phyloP scores from a whole-genome alignment of 2,888 invertebrate genomes.

The Hirtodrosophila histrioides region DNA sequence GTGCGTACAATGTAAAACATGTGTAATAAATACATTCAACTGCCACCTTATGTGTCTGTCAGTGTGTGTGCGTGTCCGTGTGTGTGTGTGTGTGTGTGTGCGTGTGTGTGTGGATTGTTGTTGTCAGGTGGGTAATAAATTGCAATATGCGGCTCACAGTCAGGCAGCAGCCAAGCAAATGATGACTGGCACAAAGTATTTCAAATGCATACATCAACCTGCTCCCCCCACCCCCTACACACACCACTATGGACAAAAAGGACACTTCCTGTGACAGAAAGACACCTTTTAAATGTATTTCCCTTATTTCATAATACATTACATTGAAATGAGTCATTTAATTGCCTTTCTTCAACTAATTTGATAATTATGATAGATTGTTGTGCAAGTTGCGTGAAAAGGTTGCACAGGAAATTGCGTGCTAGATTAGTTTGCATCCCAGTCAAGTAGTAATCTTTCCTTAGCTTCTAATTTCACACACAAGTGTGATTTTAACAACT shows the following conservation, averaged over 20 bases:
- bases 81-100: slow-evolving; percentile 1
- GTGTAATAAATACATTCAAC: slow-evolving; percentile 77
- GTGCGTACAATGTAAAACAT: slow-evolving; percentile 77
- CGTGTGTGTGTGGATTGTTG: slow-evolving; percentile 28
- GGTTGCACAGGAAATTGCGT: too few species aligned
- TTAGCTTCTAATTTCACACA: too few species aligned
- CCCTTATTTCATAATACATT: too few species aligned
- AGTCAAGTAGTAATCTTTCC: too few species aligned
- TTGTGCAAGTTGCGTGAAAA: too few species aligned
- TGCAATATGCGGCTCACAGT: slow-evolving; percentile 50
- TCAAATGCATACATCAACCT: slow-evolving; percentile 45
- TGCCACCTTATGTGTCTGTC: slow-evolving; percentile 13
- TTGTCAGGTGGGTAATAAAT: slow-evolving; percentile 72
- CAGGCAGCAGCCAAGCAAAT: slow-evolving; percentile 44
- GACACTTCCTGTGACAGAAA: too few species aligned
- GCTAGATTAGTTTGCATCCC: too few species aligned
- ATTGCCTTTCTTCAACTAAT: too few species aligned
- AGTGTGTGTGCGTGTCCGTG: background rate
- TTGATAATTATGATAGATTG: too few species aligned
- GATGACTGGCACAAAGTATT: slow-evolving; percentile 73
- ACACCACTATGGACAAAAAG: background rate
- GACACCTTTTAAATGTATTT: too few species aligned
- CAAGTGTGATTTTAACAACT: too few species aligned
- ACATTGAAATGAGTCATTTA: too few species aligned
- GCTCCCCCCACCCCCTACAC: background rate